These are phyloP conservation scores for Leguminivora glycinivorella DNA, from an alignment of 1,140 invertebrate species.

Conservation along the genomic window DNA sequence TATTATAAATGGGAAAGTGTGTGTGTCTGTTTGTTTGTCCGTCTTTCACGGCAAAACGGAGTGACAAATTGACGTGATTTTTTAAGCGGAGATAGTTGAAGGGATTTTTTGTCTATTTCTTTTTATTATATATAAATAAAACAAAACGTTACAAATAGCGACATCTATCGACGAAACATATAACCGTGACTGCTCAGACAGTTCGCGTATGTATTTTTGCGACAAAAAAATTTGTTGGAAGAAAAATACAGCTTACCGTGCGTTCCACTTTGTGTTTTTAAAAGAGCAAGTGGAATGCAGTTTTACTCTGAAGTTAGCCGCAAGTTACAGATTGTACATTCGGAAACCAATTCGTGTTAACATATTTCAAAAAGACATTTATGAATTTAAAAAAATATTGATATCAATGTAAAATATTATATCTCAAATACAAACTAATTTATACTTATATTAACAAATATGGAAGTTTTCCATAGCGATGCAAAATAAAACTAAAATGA, in stretches of 20 bases:
- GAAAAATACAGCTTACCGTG: neutral
- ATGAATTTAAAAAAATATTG: too few species aligned
- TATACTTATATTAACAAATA: neutral
- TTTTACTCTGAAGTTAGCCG: neutral
- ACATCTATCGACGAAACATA: neutral
- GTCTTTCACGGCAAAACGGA: too few species aligned
- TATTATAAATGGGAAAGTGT: too few species aligned
- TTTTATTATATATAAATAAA: neutral
- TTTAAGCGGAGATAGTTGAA: too few species aligned
- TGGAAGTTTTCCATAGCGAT: neutral
- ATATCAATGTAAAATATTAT: too few species aligned
- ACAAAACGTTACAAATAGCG: neutral
- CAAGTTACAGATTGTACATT: neutral
- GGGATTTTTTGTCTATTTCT: too few species aligned
- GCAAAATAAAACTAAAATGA: neutral
- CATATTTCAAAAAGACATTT: neutral
- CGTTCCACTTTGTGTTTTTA: neutral
- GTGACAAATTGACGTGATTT: too few species aligned
- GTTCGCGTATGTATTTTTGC: neutral
- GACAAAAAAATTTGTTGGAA: neutral
- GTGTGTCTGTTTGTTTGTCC: too few species aligned
- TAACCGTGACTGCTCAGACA: neutral
- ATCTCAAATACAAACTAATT: too few species aligned
- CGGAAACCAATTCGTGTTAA: neutral
- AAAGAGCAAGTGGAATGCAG: neutral